Conservation (phyloP, 2,797 vertebrate genomes). For the Protonibea diacanthus region DNA sequence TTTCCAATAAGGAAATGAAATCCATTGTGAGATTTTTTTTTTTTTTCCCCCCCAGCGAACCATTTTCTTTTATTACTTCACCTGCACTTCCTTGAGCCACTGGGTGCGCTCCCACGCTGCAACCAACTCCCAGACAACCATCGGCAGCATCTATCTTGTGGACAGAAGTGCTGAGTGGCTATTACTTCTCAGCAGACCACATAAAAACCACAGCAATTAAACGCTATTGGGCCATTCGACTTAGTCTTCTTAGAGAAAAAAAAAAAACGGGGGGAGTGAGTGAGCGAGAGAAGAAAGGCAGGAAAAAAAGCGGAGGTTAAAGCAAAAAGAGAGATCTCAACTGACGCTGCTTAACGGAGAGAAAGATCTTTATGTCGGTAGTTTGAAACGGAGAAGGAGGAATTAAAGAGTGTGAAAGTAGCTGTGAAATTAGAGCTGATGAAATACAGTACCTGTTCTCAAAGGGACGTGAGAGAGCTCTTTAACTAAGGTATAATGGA, state of each 20-base stretch:
- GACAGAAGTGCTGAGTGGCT: conserved; percentile 85
- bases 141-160: conserved; percentile 81
- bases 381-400: conserved; percentile 57
- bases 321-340: conserved; percentile 46
- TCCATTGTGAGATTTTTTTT: conserved; percentile 47
- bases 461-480: conserved; percentile 35
- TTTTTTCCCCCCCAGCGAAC: conserved; percentile 41
- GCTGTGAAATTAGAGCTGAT: conserved; percentile 60
- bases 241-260: conserved; percentile 70
- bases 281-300: conserved; percentile 41
- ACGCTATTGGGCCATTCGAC: conserved; percentile 76
- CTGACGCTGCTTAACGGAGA: conserved; percentile 37
- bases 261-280: conserved; percentile 39
- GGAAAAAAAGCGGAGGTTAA: conserved; percentile 34
- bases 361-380: conserved; percentile 50
- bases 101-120: conserved; percentile 69
- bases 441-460: conserved; percentile 53
- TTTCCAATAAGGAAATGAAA: conserved; percentile 80
- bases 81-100: conserved; percentile 77
- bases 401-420: conserved; percentile 57
- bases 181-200: conserved; percentile 80
- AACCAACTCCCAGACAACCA: conserved; percentile 75
- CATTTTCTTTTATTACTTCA: conserved; percentile 83
- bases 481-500: conserved; percentile 44
- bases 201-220: conserved; percentile 85